Conservation (phyloP, 2,888 invertebrate genomes). For the Mythimna ferrago region DNA sequence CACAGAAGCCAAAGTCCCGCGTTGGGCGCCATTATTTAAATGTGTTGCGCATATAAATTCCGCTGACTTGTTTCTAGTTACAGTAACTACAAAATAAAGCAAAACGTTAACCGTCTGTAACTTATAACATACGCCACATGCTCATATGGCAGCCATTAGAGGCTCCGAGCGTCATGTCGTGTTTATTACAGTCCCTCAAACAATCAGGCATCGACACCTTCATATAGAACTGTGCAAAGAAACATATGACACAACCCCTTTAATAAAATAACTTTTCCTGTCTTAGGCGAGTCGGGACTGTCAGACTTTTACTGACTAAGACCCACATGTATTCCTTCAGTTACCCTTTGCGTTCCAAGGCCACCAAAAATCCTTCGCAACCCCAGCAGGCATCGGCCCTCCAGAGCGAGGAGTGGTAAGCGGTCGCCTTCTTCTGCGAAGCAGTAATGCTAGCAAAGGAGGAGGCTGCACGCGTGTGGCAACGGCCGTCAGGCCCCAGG, state of each 20-base stretch:
- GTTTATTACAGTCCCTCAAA: slow-evolving; percentile 57
- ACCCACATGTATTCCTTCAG: too few relatives aligned
- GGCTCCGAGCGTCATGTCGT: slow-evolving; percentile 41
- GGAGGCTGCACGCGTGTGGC: too few relatives aligned
- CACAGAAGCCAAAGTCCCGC: slow-evolving; percentile 33
- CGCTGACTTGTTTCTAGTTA: slow-evolving; percentile 17
- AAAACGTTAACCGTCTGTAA: slow-evolving; percentile 34
- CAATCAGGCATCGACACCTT: slow-evolving; percentile 55
- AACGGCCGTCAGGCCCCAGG: too few relatives aligned
- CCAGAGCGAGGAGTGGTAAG: too few relatives aligned
- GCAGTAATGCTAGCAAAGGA: too few relatives aligned
- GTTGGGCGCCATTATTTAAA: slow-evolving; percentile 55
- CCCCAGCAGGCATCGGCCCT: too few relatives aligned
- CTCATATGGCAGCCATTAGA: slow-evolving; percentile 50
- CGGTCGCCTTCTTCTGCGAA: too few relatives aligned
- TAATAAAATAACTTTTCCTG: too few relatives aligned
- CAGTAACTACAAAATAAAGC: slow-evolving; percentile 16
- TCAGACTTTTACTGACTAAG: too few relatives aligned
- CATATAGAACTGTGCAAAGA: slow-evolving; percentile 41
- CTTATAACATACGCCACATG: slow-evolving; percentile 27
- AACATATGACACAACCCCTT: slow-evolving; percentile 34
- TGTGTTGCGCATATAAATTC: slow-evolving; percentile 28
- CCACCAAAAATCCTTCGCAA: too few relatives aligned
- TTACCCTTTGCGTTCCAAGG: too few relatives aligned
- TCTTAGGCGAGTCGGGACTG: too few relatives aligned